Evolutionary conservation across 2,888 invertebrate species (phyloP).

Genomic region (Ochropleura plecta): DNA sequence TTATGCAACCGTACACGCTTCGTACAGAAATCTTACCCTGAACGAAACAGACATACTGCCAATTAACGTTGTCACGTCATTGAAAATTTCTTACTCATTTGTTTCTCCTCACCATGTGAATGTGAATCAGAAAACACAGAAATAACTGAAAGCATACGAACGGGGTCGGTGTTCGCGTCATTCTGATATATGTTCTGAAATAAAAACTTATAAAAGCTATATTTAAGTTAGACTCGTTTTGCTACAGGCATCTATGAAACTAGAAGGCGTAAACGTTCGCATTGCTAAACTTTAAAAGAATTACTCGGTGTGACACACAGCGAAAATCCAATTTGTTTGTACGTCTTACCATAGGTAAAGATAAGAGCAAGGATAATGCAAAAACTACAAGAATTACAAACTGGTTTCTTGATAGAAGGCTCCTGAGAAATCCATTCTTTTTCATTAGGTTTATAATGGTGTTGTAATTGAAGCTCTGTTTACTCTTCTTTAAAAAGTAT

Average conservation of each 20-base stretch:
- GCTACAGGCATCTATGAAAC: slow-evolving; percentile 31
- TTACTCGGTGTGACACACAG: background rate
- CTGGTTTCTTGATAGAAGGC: background rate
- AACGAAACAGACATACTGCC: slow-evolving; percentile 57
- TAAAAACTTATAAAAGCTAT: slow-evolving; percentile 68
- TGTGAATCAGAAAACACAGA: slow-evolving; percentile 75
- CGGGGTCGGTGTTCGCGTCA: slow-evolving; percentile 73
- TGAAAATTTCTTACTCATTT: slow-evolving; percentile 67
- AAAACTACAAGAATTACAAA: background rate
- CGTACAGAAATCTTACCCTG: slow-evolving; percentile 45
- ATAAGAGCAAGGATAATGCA: background rate
- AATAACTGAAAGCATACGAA: slow-evolving; percentile 74
- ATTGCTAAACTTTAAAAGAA: slow-evolving; percentile 9
- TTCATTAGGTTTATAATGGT: background rate
- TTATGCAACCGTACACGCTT: slow-evolving; percentile 34
- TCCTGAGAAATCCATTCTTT: background rate
- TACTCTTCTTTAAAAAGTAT: background rate
- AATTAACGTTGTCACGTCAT: slow-evolving; percentile 62
- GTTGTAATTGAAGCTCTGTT: background rate
- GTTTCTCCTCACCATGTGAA: slow-evolving; percentile 71
- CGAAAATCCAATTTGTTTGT: background rate
- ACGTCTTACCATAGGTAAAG: background rate
- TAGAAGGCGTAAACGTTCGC: slow-evolving; percentile 25
- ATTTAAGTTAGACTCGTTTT: slow-evolving; percentile 46
- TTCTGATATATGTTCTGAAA: slow-evolving; percentile 59